A percentile compares a stretch with the other conserved stretches of the same genome.
phyloP scores from a whole-genome alignment of 1,140 invertebrate genomes.

The Meteorus sp. region DNA sequence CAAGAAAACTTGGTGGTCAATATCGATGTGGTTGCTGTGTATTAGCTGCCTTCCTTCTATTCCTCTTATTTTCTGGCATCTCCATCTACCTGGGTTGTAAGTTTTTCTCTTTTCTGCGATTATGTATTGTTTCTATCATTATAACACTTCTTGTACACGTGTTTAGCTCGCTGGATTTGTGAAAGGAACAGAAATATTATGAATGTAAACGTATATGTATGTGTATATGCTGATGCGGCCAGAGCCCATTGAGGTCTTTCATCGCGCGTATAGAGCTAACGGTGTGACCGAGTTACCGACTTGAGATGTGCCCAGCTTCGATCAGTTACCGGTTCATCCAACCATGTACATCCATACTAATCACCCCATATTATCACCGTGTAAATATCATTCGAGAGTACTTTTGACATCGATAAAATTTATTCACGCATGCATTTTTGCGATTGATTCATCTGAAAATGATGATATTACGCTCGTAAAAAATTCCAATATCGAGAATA shows the following conservation, averaged over 20 bases:
- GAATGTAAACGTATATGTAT: no score
- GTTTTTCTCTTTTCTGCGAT: slow-evolving; percentile 44
- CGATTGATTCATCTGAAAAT: no score
- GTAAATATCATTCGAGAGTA: no score
- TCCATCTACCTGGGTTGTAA: slow-evolving; percentile 87
- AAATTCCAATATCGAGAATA: no score
- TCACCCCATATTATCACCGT: background rate
- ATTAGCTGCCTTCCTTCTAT: slow-evolving; percentile 77
- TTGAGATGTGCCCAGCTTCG: slow-evolving; percentile 5
- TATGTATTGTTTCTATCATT: no score
- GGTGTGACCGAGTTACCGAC: slow-evolving; percentile 54
- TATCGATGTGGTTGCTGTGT: slow-evolving; percentile 83
- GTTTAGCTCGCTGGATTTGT: no score
- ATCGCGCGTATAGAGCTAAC: slow-evolving; percentile 43
- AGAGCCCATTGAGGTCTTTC: slow-evolving; percentile 49
- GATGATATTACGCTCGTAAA: no score
- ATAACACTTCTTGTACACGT: no score
- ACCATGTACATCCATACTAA: slow-evolving; percentile 1
- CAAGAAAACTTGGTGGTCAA: slow-evolving; percentile 75
- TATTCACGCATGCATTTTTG: no score
- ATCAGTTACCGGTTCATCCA: slow-evolving; percentile 16
- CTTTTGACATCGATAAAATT: no score
- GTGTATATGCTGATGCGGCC: slow-evolving; percentile 36
- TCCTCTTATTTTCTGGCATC: slow-evolving; percentile 76
- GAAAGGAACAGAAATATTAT: no score